Evolutionary conservation across 2,797 vertebrate species (phyloP).

Genomic region (Gobio occitaniae): DNA sequence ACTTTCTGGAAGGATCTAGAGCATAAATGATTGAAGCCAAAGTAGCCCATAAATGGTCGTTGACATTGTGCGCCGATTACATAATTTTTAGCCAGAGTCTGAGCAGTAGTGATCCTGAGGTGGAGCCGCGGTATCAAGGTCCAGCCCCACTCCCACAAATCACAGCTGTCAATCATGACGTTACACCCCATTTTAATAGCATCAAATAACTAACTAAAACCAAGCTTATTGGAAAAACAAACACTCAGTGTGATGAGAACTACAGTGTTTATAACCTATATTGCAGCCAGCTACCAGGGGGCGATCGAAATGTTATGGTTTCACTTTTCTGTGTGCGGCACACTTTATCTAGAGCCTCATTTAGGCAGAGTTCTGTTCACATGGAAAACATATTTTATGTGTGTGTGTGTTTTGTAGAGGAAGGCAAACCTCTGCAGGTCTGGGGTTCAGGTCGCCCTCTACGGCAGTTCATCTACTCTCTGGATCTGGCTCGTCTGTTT

Average conservation of each 20-base stretch:
- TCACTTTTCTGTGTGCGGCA: neutral
- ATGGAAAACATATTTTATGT: neutral
- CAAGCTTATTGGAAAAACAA: too few relatives aligned
- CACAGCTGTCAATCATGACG: neutral
- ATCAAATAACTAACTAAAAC: too few relatives aligned
- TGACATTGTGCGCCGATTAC: neutral
- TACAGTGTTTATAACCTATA: too few relatives aligned
- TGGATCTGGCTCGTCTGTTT: conserved; percentile 93
- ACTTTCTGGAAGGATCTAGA: neutral
- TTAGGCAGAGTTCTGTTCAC: neutral
- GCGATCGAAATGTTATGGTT: too few relatives aligned
- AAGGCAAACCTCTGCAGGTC: conserved; percentile 79
- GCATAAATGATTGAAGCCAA: neutral
- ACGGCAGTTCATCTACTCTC: conserved; percentile 95
- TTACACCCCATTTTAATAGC: too few relatives aligned
- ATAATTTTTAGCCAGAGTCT: neutral
- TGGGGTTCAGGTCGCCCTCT: conserved; percentile 92
- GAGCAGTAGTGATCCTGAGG: neutral
- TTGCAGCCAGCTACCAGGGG: too few relatives aligned
- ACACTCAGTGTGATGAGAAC: too few relatives aligned
- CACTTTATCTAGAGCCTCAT: neutral
- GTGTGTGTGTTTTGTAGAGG: conserved; percentile 73
- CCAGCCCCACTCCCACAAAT: neutral
- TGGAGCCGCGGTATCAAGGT: too few relatives aligned
- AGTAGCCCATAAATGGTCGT: neutral